Base-by-base conservation (phyloP, 1,140 invertebrate species). In the Maconellicoccus hirsutus region DNA sequence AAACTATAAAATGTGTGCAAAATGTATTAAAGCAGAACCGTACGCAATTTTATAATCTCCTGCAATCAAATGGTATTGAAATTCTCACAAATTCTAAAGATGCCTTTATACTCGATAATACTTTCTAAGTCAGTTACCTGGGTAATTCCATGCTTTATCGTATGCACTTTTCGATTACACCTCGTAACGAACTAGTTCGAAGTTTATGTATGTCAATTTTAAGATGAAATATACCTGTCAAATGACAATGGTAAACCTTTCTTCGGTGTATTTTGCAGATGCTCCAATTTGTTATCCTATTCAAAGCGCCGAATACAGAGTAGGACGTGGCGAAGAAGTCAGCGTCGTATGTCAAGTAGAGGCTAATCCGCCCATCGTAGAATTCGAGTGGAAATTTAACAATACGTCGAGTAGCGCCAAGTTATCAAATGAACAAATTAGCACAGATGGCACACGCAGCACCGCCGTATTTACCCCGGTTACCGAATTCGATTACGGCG, bases 291-390 rank as follows among this genome's bases (percentile, higher is more conserved):
- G 89, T 76, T 83, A 84, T 23, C 80, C 83, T 0, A 84, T 83
- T 10, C 89, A 90, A 75, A 81, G 82, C 26, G 85, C 83, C 70
- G 82, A 85, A 19, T 89, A 88, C 76, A 87, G 90, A 19, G 88
- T 91, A 0, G 92, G 89, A 0, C 82, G 89, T 42, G 88, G 90
- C 52, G 92, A 94, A 78, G 83, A 84, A 6, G 85, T 87, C 10
- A 85, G 84, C 74, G 89, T 94, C 70, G 81, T 85, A 4, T 94
- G 91, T 78, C 89, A 93, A 76, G 81, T 94, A 59, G 89, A 92
- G 74, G 89, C 90, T 19, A 93, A 92, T 80, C 91, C 92, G 1
- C 79, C 84, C 73, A 61, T 66, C 73, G 81, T 89, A 8, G 82
- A 79, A 72, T 90, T 89, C 77, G 83, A 82, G 59, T 91, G 89